A percentile compares a stretch with the other conserved stretches of the same genome.
These are phyloP conservation scores for Oreochromis tanganicae DNA, from an alignment of 2,113 vertebrate genomes.

Conservation along the genomic window DNA sequence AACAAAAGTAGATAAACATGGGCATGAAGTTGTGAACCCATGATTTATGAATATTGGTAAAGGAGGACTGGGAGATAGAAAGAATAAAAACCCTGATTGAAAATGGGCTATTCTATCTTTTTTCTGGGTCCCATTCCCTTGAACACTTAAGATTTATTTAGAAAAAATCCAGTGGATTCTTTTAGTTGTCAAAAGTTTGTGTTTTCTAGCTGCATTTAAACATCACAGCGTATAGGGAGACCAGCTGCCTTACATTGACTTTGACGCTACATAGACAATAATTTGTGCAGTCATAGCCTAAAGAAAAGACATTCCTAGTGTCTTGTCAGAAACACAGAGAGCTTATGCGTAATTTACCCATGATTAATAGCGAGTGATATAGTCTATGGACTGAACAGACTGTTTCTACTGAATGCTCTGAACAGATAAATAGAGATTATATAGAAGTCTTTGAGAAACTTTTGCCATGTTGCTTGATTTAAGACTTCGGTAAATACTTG, in stretches of 20 bases:
- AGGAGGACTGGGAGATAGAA: not conserved
- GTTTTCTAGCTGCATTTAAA: not conserved
- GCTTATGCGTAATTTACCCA: not conserved
- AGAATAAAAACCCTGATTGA: not conserved
- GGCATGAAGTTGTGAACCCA: not conserved
- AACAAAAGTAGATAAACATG: not conserved
- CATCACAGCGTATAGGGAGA: not conserved
- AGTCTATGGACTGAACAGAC: not conserved
- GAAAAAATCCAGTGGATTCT: not conserved
- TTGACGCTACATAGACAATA: not conserved
- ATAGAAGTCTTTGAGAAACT: not conserved
- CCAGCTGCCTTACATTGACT: not conserved
- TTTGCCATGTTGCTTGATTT: not conserved
- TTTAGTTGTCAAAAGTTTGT: not conserved
- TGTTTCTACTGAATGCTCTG: not conserved
- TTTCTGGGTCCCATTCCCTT: not conserved
- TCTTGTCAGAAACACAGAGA: not conserved
- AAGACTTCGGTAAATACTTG: not conserved
- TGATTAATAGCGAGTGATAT: not conserved
- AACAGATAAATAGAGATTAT: not conserved
- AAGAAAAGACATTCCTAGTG: not conserved
- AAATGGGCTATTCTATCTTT: not conserved
- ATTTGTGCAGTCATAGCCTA: not conserved
- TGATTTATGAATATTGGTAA: not conserved
- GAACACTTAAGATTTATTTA: not conserved